phyloP scores from a whole-genome alignment of 2,888 invertebrate species.

The Drosophila mulleri region DNA sequence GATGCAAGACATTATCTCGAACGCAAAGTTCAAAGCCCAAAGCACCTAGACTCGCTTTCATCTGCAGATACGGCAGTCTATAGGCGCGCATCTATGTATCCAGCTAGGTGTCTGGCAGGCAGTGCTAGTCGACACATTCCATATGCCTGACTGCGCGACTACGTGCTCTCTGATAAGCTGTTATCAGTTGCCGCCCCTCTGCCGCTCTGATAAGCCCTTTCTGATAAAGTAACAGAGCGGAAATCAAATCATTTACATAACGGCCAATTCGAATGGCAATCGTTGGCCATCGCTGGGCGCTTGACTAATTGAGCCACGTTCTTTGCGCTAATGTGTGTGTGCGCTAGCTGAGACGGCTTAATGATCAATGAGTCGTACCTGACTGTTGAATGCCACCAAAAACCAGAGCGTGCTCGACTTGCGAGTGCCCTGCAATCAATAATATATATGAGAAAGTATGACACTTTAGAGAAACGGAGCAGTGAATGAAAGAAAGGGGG shows the following conservation, averaged over 20 bases:
- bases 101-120: background rate
- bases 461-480: too few relatives aligned
- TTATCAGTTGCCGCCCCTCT: conserved; percentile 44
- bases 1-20: conserved; percentile 29
- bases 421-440: background rate
- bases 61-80: conserved; percentile 14
- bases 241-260: conserved; percentile 67
- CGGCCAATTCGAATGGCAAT: conserved; percentile 26
- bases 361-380: conserved; percentile 9
- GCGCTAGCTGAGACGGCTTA: conserved; percentile 29
- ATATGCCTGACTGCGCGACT: conserved; percentile 34
- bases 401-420: background rate
- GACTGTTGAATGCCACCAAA: background rate
- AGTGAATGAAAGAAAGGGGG: too few relatives aligned
- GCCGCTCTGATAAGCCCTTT: conserved; percentile 52
- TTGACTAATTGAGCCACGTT: conserved; percentile 44
- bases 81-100: background rate
- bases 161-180: conserved; percentile 43
- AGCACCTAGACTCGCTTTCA: conserved; percentile 41
- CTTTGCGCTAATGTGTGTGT: conserved; percentile 31
- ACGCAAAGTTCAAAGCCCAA: conserved; percentile 50
- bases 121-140: conserved; percentile 38
- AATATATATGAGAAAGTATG: background rate
- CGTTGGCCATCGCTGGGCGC: conserved; percentile 21
- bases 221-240: conserved; percentile 58